phyloP scores from a whole-genome alignment of 2,888 invertebrate species.

The Amphipyra tragopoginis region DNA sequence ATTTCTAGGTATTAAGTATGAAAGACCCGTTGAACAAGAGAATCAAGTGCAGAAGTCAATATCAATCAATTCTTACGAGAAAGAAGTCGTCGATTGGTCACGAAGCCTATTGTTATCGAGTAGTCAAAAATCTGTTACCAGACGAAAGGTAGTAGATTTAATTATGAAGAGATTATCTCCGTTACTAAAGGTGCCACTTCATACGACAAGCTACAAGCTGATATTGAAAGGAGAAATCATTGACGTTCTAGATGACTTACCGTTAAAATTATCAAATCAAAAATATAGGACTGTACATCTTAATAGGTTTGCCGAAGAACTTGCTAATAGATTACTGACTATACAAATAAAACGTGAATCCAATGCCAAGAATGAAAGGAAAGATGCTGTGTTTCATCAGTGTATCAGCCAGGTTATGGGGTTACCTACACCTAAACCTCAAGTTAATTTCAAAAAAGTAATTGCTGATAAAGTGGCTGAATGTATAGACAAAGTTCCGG shows the following conservation, averaged over 20 bases:
- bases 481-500: constrained; percentile 31
- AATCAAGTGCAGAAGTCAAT: background rate
- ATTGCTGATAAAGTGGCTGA: constrained; percentile 31
- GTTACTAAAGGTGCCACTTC: constrained; percentile 31
- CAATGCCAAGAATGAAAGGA: background rate
- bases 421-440: constrained; percentile 13
- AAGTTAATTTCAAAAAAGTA: constrained; percentile 13
- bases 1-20: constrained; percentile 25
- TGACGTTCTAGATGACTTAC: constrained; percentile 58
- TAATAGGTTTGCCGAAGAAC: constrained; percentile 59
- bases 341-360: constrained; percentile 43
- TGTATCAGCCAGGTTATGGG: constrained; percentile 10
- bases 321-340: constrained; percentile 55
- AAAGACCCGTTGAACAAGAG: constrained; percentile 3
- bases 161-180: constrained; percentile 39
- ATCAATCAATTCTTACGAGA: constrained; percentile 18
- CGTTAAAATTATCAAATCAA: constrained; percentile 22
- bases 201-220: constrained; percentile 54
- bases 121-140: constrained; percentile 10
- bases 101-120: constrained; percentile 20
- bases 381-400: constrained; percentile 7
- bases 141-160: constrained; percentile 10
- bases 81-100: constrained; percentile 47
- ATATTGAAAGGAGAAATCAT: constrained; percentile 64
- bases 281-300: constrained; percentile 43